Percentiles rank a stretch among this genome's conserved stretches.
Evolutionary conservation across 2,113 vertebrate genomes (phyloP).

Genomic region (Periophthalmodon schlosseri): DNA sequence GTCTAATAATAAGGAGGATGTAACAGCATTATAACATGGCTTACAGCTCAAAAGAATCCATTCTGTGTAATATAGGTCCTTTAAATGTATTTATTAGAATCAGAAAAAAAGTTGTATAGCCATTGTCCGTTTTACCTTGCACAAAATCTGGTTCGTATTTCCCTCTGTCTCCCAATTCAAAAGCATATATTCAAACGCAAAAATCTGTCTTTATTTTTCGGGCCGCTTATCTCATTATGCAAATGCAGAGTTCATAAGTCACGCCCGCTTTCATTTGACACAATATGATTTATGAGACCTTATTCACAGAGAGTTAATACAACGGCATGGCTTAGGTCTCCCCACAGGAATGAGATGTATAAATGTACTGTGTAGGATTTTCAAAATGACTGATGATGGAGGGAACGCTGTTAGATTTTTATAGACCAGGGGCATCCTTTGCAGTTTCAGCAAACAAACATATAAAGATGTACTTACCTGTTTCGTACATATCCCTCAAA

Average conservation of each 20-base stretch:
- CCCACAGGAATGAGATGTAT: slow-evolving; percentile 9
- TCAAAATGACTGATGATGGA: slow-evolving; percentile 22
- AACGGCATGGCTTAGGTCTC: slow-evolving; percentile 7
- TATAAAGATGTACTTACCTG: slow-evolving; percentile 71
- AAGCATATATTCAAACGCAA: background rate
- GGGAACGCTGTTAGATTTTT: background rate
- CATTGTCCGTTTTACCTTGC: too few relatives aligned
- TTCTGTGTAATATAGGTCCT: too few relatives aligned
- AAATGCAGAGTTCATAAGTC: slow-evolving; percentile 70
- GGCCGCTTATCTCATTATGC: slow-evolving; percentile 69
- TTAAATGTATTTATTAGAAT: too few relatives aligned
- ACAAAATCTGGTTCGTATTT: slow-evolving; percentile 3
- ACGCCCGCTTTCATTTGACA: slow-evolving; percentile 52
- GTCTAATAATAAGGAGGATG: too few relatives aligned
- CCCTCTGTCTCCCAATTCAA: slow-evolving; percentile 14
- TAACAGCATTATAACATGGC: too few relatives aligned
- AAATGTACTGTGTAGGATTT: slow-evolving; percentile 9
- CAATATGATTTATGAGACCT: slow-evolving; percentile 64
- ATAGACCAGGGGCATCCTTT: background rate
- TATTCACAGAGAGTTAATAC: slow-evolving; percentile 39
- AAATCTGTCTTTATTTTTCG: slow-evolving; percentile 39
- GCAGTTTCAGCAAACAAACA: background rate
- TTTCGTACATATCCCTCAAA: slow-evolving; percentile 37
- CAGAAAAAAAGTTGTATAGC: too few relatives aligned
- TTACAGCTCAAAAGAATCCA: too few relatives aligned